Conservation (phyloP, 2,888 invertebrate genomes). For the Tetranychus piercei region DNA sequence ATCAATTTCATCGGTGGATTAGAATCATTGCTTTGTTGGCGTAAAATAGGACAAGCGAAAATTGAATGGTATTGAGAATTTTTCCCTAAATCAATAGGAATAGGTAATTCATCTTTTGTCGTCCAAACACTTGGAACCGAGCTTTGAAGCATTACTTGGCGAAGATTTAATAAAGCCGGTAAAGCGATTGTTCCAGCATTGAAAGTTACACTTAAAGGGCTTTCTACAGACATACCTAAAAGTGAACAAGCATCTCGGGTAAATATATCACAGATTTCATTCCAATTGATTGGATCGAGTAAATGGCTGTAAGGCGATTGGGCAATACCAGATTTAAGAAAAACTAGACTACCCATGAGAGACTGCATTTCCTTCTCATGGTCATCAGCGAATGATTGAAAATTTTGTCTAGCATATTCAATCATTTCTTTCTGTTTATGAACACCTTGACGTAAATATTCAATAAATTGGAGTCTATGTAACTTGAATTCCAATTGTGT, state of each 20-base stretch:
- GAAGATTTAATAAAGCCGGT: conserved; percentile 81
- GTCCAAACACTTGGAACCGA: conserved; percentile 86
- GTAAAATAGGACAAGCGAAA: conserved; percentile 92
- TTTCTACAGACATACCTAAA: conserved; percentile 68
- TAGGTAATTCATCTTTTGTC: conserved; percentile 78
- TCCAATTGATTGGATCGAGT: conserved; percentile 55
- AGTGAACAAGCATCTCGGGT: conserved; percentile 76
- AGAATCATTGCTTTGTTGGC: conserved; percentile 81
- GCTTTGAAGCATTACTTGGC: conserved; percentile 69
- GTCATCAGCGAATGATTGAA: conserved; percentile 55
- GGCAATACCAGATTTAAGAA: conserved; percentile 54
- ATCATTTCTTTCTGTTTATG: conserved; percentile 62
- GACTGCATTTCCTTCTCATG: conserved; percentile 65
- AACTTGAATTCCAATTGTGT: conserved; percentile 53
- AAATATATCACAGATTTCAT: conserved; percentile 72
- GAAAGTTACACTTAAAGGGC: conserved; percentile 71
- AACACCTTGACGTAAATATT: conserved; percentile 46
- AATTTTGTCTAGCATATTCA: conserved; percentile 61
- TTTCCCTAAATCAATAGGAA: conserved; percentile 78
- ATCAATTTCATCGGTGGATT: conserved; percentile 94
- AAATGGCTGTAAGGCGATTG: conserved; percentile 59
- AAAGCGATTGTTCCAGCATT: conserved; percentile 81
- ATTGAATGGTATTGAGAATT: conserved; percentile 89
- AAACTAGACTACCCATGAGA: conserved; percentile 66
- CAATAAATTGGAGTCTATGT: conserved; percentile 59